These are phyloP conservation scores for Meiosimyza platycephala DNA, from an alignment of 2,888 invertebrate genomes.

Conservation along the genomic window DNA sequence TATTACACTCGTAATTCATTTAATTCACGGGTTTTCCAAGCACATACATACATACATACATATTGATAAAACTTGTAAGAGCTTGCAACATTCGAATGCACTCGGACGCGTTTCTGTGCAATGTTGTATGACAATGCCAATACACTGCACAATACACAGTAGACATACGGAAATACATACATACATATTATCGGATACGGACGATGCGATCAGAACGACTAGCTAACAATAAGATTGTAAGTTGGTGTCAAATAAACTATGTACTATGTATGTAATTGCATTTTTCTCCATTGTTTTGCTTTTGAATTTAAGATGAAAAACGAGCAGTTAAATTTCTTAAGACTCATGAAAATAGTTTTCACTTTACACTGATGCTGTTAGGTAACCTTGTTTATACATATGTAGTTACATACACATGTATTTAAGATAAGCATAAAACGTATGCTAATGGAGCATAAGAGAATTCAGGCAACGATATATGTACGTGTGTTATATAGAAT, in stretches of 20 bases:
- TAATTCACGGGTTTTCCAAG: no score
- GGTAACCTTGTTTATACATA: conserved; percentile 57
- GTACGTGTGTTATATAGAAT: no score
- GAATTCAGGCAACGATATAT: no score
- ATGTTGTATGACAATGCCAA: conserved; percentile 52
- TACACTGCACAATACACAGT: neutral
- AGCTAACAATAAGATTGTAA: neutral
- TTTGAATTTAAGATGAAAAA: neutral
- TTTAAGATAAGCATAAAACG: no score
- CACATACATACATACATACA: no score
- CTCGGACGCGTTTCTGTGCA: conserved; percentile 41
- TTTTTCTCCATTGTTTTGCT: conserved; percentile 4
- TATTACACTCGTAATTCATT: no score
- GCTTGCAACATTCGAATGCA: conserved; percentile 12
- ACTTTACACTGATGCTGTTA: conserved; percentile 11
- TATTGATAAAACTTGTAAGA: neutral
- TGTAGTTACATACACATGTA: conserved; percentile 27
- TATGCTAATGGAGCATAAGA: no score
- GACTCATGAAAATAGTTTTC: neutral
- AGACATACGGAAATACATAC: no score
- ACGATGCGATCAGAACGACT: neutral
- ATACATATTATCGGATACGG: no score
- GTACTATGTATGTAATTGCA: neutral
- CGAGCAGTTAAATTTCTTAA: neutral
- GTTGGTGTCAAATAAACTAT: neutral